Evolutionary conservation across 2,888 invertebrate genomes (phyloP).

Genomic region (Pinctada fucata): DNA sequence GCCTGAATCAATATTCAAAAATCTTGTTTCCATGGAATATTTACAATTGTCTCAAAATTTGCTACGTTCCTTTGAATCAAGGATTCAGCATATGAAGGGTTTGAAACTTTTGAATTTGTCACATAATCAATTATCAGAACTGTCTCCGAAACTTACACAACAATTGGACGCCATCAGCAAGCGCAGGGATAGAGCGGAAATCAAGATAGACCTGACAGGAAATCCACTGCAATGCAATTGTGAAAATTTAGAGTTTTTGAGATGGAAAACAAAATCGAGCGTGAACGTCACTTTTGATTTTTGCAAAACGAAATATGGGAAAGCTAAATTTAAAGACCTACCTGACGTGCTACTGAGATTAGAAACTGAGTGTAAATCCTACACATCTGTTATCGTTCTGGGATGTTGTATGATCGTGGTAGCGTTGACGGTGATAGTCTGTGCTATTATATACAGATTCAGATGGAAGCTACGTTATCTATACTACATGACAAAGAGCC

Average conservation of each 20-base stretch:
- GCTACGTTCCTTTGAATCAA: neutral
- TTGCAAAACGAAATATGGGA: neutral
- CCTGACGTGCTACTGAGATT: neutral
- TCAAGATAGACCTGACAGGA: neutral
- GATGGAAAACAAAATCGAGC: neutral
- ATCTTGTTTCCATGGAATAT: neutral
- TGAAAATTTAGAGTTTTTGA: neutral
- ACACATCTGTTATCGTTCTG: neutral
- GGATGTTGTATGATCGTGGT: neutral
- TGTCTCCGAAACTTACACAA: neutral
- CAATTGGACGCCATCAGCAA: neutral
- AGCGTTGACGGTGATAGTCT: neutral
- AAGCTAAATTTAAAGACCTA: neutral
- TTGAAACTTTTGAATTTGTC: neutral
- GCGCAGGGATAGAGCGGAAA: neutral
- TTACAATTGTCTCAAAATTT: neutral
- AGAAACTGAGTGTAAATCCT: neutral
- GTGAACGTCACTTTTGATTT: neutral
- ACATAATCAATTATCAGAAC: neutral
- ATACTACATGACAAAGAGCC: slow-evolving; percentile 31
- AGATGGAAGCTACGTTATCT: slow-evolving; percentile 34
- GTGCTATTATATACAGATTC: slow-evolving; percentile 25
- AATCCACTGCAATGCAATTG: slow-evolving; percentile 1
- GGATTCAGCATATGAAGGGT: neutral
- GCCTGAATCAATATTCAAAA: neutral